Base-by-base conservation (phyloP, 2,888 invertebrate species). In the Plemyria rubiginata region DNA sequence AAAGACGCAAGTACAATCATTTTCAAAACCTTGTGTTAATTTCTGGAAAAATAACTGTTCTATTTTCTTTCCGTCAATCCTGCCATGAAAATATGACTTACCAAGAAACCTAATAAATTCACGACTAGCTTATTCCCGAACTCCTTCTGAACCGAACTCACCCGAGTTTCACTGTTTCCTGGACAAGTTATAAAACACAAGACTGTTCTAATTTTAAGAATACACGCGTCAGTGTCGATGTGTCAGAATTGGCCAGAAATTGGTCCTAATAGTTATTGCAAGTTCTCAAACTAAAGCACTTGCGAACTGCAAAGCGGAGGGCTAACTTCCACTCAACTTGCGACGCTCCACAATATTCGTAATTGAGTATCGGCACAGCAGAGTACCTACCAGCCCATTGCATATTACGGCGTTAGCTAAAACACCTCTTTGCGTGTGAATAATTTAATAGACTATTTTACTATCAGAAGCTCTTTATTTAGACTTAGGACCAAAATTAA, bases 351-450 rank as follows among this genome's bases (percentile, higher is more conserved):
- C 60, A 56, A 60, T 64, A 62, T 66, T 57, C 64, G 46, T 68
- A 68, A 66, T 68, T 66, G 58, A 68, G 64, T 66, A 68, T 58
- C 62, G 53, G 66, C 15, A 38, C 54, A 54, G n/a, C 32, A 13
- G 58, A n/a, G n/a, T n/a, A n/a, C n/a, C n/a, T 52, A 52, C 9
- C 11, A 13, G 13, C 22, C 32, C 36, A 38, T n/a, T n/a, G n/a
- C 11, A 38, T 38, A 32, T 36, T 4, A 46, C 52, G 36, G 3
- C 13, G 15, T 8, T 7, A 16, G n/a, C 53, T 41, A 43, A 43
- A 43, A 43, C 16, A 45, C 8, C 32, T 32, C 2, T 43, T 38
- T 38, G 4, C 4, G 12, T 38, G 12, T 22, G 1, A 1, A 22
- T 22, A 22, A 22, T 2, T 22, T 22, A 22, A 22, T 3, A 22